phyloP scores from a whole-genome alignment of 2,113 vertebrate species.

The Pachycephala philippinensis region DNA sequence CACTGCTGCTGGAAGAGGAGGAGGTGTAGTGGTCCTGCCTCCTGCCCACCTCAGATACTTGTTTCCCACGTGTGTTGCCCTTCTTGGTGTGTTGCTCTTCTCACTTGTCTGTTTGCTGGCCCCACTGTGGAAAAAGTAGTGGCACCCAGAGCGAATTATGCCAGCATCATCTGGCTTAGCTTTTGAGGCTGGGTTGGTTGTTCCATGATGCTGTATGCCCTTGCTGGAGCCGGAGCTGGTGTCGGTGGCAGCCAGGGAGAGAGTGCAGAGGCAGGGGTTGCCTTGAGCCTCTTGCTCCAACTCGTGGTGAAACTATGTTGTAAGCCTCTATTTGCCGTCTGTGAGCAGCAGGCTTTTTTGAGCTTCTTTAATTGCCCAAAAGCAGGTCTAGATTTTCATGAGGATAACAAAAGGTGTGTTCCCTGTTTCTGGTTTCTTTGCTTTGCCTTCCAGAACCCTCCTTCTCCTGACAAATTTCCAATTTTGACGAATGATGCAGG shows the following conservation, averaged over 20 bases:
- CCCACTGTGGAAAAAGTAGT: not conserved
- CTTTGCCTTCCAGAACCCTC: not conserved
- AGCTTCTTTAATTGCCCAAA: not conserved
- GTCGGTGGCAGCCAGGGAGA: not conserved
- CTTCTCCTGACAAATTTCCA: not conserved
- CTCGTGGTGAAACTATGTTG: not conserved
- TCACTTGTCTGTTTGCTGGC: not conserved
- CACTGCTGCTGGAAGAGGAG: not conserved
- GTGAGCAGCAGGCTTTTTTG: not conserved
- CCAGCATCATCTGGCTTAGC: fast-evolving
- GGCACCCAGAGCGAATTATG: not conserved
- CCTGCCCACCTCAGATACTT: not conserved
- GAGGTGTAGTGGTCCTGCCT: not conserved
- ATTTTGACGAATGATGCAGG: not conserved
- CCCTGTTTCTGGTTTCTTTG: not conserved
- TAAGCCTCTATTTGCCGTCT: not conserved
- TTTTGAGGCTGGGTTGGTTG: not conserved
- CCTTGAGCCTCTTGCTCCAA: not conserved
- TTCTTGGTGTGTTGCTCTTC: not conserved
- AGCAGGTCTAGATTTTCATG: not conserved
- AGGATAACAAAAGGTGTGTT: not conserved
- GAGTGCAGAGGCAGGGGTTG: fast-evolving
- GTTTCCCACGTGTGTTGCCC: fast-evolving
- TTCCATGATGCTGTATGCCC: not conserved
- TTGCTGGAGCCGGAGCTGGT: not conserved